phyloP scores from a whole-genome alignment of 2,113 vertebrate genomes.

The Nycticebus coucang region DNA sequence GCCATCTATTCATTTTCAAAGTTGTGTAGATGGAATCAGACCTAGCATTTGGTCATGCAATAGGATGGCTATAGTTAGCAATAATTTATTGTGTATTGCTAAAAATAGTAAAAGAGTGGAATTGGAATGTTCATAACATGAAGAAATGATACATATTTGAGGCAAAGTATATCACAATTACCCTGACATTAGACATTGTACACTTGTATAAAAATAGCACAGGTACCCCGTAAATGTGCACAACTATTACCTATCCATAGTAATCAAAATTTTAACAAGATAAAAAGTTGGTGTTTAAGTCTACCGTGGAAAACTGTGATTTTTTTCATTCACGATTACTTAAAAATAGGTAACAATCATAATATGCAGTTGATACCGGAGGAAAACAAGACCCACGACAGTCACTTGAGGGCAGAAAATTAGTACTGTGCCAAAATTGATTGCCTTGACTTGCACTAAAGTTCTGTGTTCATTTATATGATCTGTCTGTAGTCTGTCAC shows the following conservation, averaged over 20 bases:
- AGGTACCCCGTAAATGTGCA: too few species aligned
- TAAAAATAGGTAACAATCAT: neutral
- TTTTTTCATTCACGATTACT: constrained; percentile 3
- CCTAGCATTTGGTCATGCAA: too few species aligned
- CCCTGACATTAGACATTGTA: too few species aligned
- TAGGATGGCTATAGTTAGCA: too few species aligned
- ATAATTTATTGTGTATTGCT: too few species aligned
- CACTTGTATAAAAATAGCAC: too few species aligned
- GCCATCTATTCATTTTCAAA: neutral
- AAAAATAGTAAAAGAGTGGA: too few species aligned
- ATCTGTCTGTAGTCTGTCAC: neutral
- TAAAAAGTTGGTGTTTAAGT: neutral
- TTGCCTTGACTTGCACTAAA: neutral
- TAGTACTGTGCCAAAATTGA: neutral
- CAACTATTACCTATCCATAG: too few species aligned
- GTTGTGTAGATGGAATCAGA: neutral
- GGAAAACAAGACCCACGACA: neutral
- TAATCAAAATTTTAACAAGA: too few species aligned
- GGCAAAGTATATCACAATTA: too few species aligned
- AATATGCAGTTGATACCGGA: neutral
- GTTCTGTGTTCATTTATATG: neutral
- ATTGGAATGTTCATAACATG: too few species aligned
- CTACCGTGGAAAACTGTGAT: neutral
- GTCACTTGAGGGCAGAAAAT: neutral
- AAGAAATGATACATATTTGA: too few species aligned